A percentile compares a stretch with the other conserved stretches of the same genome.
Evolutionary conservation across 92 coral and sea anemone species (phyloP).

Genomic region (Epizoanthus ramosus): DNA sequence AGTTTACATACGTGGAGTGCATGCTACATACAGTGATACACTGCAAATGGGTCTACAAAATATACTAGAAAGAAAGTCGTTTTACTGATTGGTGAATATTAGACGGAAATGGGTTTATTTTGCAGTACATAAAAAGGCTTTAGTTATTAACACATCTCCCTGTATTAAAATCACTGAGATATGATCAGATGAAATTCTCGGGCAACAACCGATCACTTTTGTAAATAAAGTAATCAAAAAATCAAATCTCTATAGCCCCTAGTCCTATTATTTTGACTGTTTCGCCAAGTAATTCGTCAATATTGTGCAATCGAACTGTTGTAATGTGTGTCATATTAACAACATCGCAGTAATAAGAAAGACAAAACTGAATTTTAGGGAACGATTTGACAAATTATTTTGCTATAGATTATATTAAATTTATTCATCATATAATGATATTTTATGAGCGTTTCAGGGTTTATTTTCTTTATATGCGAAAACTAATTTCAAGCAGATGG

Average conservation of each 20-base stretch:
- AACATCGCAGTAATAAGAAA: neutral
- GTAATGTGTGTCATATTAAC: neutral
- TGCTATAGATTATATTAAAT: slow-evolving; percentile 9
- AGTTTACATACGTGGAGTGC: too few species aligned
- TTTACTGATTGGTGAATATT: slow-evolving; percentile 29
- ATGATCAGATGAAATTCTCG: slow-evolving; percentile 34
- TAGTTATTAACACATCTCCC: slow-evolving; percentile 44
- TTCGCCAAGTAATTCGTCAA: slow-evolving; percentile 23
- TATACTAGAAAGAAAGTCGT: neutral
- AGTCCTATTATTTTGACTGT: slow-evolving; percentile 21
- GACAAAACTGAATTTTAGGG: slow-evolving; percentile 1
- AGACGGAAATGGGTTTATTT: slow-evolving; percentile 26
- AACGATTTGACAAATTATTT: slow-evolving; percentile 32
- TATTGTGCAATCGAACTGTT: neutral
- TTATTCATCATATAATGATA: slow-evolving; percentile 32
- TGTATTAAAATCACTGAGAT: slow-evolving; percentile 38
- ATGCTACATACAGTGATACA: too few species aligned
- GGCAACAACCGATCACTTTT: slow-evolving; percentile 11
- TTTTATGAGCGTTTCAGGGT: slow-evolving; percentile 34
- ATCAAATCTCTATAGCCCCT: slow-evolving; percentile 6
- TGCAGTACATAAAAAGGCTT: slow-evolving; percentile 31
- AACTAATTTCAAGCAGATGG: slow-evolving; percentile 64
- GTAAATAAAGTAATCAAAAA: slow-evolving; percentile 6
- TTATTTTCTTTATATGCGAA: slow-evolving; percentile 51
- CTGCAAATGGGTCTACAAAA: neutral